Base-by-base conservation (phyloP, 2,113 vertebrate species). In the Lasiurus borealis region DNA sequence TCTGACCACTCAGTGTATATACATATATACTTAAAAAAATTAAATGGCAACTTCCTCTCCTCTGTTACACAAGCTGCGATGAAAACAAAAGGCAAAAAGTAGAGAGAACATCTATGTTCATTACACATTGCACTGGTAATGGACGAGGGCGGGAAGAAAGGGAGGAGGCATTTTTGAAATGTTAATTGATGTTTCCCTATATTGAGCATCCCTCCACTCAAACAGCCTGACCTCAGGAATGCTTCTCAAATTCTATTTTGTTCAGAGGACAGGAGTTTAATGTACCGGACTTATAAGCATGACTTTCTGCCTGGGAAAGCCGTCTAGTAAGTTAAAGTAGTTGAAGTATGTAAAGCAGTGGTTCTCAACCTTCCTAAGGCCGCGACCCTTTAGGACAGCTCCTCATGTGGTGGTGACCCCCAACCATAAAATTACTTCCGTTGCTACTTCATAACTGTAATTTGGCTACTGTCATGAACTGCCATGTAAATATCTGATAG, bases 121-220 rank as follows among this genome's bases (percentile, higher is more conserved):
- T n/a, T n/a, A n/a, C n/a, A n/a, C 31, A 46, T 0, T n/a, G 16
- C 34, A 8, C 18, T 34, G 48, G 40, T 68, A 27, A n/a, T 3
- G 2, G 44, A 2, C 0, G 18, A 5, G 19, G 7, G 8, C 0
- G 21, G 21, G 54, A 19, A 21, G 8, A 8, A 3, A 18, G 23
- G 0, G 14, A 2, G 19, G 9, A 40, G 62, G 40, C 15, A 3
- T 40, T 48, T 69, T 29, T 73, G 7, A 66, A 85, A 48, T 11
- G 40, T n/a, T 50, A 48, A 11, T 11, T 57, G 50, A 57, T 48
- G 19, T 15, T 48, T 84, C 34, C 66, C 50, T 44, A 16, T 52
- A 21, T 11, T 31, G 50, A 77, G 44, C 25, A 62, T 72, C 50
- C 59, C 64, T 87, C 66, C 8, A 50, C 40, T 34, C 80, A 73